Conservation (phyloP, 30 jellyfish, hydroid and myxozoan species). For the Pseudorhiza aurosa region DNA sequence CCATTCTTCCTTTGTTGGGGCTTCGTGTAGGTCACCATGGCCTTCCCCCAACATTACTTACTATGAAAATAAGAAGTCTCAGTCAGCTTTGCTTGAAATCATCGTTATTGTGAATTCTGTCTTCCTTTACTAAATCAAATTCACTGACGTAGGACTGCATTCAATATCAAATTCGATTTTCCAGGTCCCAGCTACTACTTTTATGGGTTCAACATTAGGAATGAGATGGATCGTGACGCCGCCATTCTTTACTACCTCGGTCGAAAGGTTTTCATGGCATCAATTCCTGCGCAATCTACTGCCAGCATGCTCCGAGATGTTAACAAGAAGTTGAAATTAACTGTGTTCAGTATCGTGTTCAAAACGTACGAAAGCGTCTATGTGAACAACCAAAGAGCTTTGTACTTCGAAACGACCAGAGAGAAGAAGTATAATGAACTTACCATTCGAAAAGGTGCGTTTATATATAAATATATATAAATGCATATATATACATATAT, state of each 20-base stretch:
- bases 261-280: background rate
- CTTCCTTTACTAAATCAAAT: no score
- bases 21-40: no score
- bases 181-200: slow-evolving; percentile 14
- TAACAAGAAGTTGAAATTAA: background rate
- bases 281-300: slow-evolving; percentile 11
- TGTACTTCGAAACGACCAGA: background rate
- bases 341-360: background rate
- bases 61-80: no score
- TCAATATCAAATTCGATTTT: background rate
- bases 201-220: slow-evolving; percentile 21
- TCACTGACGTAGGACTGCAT: no score
- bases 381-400: slow-evolving; percentile 3
- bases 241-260: background rate
- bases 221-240: slow-evolving; percentile 20
- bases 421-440: background rate
- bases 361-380: background rate
- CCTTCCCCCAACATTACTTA: no score
- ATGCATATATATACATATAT: no score
- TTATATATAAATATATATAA: no score
- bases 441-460: background rate
- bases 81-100: no score
- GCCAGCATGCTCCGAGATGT: background rate
- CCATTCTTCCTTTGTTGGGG: no score
- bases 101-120: no score